Conservation (phyloP, 2,113 vertebrate species). For the Callipepla squamata region DNA sequence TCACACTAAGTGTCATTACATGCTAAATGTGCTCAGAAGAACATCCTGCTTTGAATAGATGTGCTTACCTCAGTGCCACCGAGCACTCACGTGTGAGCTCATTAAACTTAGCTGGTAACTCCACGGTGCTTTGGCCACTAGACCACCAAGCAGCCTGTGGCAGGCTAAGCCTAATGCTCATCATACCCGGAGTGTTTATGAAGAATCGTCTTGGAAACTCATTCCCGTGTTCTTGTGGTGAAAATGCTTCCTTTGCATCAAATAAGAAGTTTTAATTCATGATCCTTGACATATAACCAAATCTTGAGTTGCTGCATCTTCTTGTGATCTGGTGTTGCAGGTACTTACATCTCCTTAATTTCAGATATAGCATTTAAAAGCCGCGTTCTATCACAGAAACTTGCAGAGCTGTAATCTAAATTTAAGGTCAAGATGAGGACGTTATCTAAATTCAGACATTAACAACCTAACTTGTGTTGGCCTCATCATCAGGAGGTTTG, state of each 20-base stretch:
- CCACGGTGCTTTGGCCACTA: neutral
- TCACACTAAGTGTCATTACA: neutral
- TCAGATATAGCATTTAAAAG: neutral
- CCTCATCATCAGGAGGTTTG: neutral
- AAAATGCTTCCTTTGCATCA: neutral
- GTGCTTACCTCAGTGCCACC: neutral
- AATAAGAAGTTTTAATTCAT: neutral
- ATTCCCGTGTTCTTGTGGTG: too few species aligned
- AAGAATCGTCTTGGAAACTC: neutral
- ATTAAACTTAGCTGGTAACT: neutral
- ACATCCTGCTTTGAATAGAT: neutral
- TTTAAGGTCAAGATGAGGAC: neutral
- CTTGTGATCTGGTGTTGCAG: too few species aligned
- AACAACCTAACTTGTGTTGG: neutral
- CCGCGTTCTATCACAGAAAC: neutral
- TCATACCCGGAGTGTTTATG: neutral
- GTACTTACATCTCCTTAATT: neutral
- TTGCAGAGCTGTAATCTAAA: neutral
- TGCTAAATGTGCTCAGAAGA: neutral
- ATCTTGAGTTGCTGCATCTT: neutral
- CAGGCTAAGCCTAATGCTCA: neutral
- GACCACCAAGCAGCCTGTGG: neutral
- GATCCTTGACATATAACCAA: neutral
- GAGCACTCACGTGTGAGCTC: neutral
- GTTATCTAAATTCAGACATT: neutral